These are phyloP conservation scores for Parotocinclus haroldoi DNA, from an alignment of 2,797 vertebrate species.

Conservation along the genomic window DNA sequence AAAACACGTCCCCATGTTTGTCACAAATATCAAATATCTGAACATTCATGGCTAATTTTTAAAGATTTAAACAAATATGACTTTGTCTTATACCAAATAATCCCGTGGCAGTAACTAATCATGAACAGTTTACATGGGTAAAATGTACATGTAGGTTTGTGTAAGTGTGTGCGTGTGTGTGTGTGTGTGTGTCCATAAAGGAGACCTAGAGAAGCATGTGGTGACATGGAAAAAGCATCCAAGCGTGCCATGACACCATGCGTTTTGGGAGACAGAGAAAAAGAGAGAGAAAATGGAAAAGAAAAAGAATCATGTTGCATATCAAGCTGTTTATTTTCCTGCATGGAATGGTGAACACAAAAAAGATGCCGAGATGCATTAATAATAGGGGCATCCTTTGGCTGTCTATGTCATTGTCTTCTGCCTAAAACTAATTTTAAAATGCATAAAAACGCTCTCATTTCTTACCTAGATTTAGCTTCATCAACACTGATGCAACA, in stretches of 20 bases:
- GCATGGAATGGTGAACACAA: slow-evolving; percentile 82
- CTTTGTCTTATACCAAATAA: too few species aligned
- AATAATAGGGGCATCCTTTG: slow-evolving; percentile 80
- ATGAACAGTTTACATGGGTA: too few species aligned
- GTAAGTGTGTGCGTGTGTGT: too few species aligned
- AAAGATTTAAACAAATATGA: too few species aligned
- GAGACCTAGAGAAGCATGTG: slow-evolving; percentile 15
- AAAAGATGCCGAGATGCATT: slow-evolving; percentile 81
- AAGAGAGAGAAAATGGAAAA: slow-evolving; percentile 59
- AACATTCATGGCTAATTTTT: too few species aligned
- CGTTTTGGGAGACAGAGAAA: slow-evolving; percentile 19
- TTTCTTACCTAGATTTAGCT: slow-evolving; percentile 83
- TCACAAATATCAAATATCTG: too few species aligned
- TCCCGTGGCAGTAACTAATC: too few species aligned
- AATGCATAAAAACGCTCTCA: slow-evolving; percentile 84
- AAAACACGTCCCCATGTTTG: too few species aligned
- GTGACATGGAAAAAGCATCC: slow-evolving; percentile 36
- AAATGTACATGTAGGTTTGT: too few species aligned
- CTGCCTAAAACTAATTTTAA: slow-evolving; percentile 80
- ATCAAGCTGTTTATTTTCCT: slow-evolving; percentile 84
- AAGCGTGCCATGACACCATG: slow-evolving; percentile 31
- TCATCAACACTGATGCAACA: slow-evolving; percentile 93
- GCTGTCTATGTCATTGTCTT: slow-evolving; percentile 79
- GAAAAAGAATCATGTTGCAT: slow-evolving; percentile 79
- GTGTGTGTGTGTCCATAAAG: not conserved